Percentiles rank a stretch among this genome's conserved stretches.
These are phyloP conservation scores for Typhlomys cinereus DNA, from an alignment of 2,113 vertebrate species.

Conservation along the genomic window DNA sequence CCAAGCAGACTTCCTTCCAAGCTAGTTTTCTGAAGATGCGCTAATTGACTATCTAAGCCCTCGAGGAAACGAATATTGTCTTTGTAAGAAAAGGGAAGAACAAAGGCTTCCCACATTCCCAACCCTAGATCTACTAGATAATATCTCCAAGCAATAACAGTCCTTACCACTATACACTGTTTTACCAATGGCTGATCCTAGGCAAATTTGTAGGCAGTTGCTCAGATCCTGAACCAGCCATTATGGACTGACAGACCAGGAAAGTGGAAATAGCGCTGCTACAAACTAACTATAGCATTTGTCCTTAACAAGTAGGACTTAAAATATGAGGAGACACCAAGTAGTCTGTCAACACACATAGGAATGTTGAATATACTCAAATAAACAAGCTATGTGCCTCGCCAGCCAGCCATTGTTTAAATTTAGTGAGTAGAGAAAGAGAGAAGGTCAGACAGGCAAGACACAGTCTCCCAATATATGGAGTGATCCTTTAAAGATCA, in stretches of 20 bases:
- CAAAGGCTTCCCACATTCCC: slow-evolving; percentile 16
- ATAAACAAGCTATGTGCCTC: slow-evolving; percentile 75
- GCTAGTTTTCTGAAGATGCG: slow-evolving; percentile 28
- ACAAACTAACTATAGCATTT: slow-evolving; percentile 70
- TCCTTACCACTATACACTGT: background rate
- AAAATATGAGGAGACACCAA: slow-evolving; percentile 72
- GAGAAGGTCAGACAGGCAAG: slow-evolving; percentile 62
- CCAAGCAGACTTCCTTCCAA: background rate
- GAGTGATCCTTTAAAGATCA: slow-evolving; percentile 61
- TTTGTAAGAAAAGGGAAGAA: slow-evolving; percentile 22
- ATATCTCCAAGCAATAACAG: slow-evolving; percentile 15
- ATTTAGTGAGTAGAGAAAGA: slow-evolving; percentile 70
- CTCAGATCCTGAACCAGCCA: background rate
- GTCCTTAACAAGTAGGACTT: slow-evolving; percentile 58
- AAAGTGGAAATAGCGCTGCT: slow-evolving; percentile 53
- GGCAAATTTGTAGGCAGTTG: slow-evolving; percentile 38
- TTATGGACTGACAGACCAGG: slow-evolving; percentile 17
- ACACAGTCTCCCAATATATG: slow-evolving; percentile 57
- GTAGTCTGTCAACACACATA: slow-evolving; percentile 73
- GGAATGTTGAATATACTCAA: slow-evolving; percentile 79
- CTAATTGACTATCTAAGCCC: background rate
- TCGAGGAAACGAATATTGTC: slow-evolving; percentile 42
- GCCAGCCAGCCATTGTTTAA: slow-evolving; percentile 69
- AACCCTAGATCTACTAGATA: background rate
- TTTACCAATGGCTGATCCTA: background rate